Percentiles rank a stretch among this genome's conserved stretches.
Conservation (phyloP, 2,888 invertebrate genomes). For the Napeogenes inachia region DNA sequence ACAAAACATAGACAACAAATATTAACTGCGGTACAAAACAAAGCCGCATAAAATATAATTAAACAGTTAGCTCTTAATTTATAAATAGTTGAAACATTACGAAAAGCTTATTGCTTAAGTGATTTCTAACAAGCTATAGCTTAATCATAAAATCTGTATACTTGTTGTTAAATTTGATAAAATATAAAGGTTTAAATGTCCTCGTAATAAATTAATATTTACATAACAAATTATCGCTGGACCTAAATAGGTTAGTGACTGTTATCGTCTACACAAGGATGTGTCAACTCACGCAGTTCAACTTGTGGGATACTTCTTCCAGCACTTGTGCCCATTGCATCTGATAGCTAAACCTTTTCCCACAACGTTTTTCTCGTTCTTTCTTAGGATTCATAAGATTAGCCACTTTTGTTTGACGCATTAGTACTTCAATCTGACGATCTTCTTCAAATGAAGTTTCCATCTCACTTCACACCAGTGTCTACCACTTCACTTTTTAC, state of each 20-base stretch:
- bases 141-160: no score
- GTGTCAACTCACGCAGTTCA: slow-evolving; percentile 47
- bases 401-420: slow-evolving; percentile 25
- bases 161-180: no score
- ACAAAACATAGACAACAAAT: no score
- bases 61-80: no score
- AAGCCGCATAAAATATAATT: no score
- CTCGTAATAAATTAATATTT: background rate
- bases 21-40: no score
- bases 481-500: slow-evolving; percentile 35
- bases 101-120: no score
- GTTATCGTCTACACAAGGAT: background rate
- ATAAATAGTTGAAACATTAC: no score
- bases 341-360: slow-evolving; percentile 44
- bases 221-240: background rate
- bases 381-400: slow-evolving; percentile 10
- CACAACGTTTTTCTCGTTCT: slow-evolving; percentile 24
- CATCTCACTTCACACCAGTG: background rate
- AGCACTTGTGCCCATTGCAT: slow-evolving; percentile 61
- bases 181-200: no score
- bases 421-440: slow-evolving; percentile 38
- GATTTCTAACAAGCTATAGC: no score
- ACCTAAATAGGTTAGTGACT: background rate
- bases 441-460: slow-evolving; percentile 39
- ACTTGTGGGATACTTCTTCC: slow-evolving; percentile 59